Percentiles rank a stretch among this genome's conserved stretches.
phyloP scores from a whole-genome alignment of 2,113 vertebrate genomes.

The Tragulus kanchil region DNA sequence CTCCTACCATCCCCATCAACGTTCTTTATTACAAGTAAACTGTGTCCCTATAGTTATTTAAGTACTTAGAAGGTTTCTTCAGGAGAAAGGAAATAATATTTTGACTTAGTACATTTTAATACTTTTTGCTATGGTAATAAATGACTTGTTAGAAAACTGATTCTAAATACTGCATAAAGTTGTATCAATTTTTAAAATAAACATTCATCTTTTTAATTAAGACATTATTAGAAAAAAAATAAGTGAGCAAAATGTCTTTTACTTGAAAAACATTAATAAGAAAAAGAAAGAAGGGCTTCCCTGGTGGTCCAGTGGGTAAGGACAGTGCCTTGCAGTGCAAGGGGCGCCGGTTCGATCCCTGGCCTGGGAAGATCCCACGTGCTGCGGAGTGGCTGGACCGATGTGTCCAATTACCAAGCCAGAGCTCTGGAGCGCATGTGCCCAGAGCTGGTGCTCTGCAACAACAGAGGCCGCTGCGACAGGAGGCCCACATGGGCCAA shows the following conservation, averaged over 20 bases:
- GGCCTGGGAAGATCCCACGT: too few species aligned
- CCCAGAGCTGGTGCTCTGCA: too few species aligned
- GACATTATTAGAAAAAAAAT: neutral
- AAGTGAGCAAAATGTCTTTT: neutral
- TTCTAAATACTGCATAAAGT: conserved; percentile 26
- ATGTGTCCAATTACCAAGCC: too few species aligned
- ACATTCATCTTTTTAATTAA: conserved; percentile 56
- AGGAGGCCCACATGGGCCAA: too few species aligned
- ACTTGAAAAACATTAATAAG: neutral
- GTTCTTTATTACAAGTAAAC: conserved; percentile 66
- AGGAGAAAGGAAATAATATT: conserved; percentile 36
- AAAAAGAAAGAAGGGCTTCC: too few species aligned
- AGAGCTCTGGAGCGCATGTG: too few species aligned
- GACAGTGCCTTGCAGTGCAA: too few species aligned
- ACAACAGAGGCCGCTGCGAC: too few species aligned
- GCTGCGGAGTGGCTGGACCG: too few species aligned
- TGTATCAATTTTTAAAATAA: conserved; percentile 15
- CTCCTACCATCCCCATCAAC: conserved; percentile 65
- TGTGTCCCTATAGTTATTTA: conserved; percentile 45
- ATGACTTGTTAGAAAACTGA: conserved; percentile 50
- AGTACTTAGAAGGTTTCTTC: conserved; percentile 56
- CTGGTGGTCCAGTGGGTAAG: too few species aligned
- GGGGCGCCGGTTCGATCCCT: too few species aligned
- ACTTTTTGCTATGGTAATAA: conserved; percentile 21
- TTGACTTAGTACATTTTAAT: conserved; percentile 63